These are phyloP conservation scores for Chydorus sphaericus DNA, from an alignment of 2,888 invertebrate species.

Conservation along the genomic window DNA sequence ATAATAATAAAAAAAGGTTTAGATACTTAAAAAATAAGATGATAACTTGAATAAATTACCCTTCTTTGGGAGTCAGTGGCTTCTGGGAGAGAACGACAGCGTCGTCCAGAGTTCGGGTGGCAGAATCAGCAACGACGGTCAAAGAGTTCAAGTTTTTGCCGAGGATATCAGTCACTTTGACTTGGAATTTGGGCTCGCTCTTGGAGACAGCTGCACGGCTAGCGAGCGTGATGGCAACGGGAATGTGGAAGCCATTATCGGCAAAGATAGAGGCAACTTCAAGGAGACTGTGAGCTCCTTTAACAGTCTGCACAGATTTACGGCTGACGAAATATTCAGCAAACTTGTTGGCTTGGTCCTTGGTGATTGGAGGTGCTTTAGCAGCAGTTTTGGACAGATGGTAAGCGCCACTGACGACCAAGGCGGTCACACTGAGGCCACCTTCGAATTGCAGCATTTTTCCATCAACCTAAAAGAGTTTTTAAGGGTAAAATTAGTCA, in stretches of 20 bases:
- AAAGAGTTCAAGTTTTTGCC: constrained; percentile 48
- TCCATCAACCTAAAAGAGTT: constrained; percentile 51
- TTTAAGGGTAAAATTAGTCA: neutral
- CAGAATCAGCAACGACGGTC: constrained; percentile 57
- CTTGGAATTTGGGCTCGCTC: constrained; percentile 47
- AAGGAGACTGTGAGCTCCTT: constrained; percentile 65
- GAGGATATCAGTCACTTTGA: constrained; percentile 57
- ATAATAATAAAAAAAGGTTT: constrained; percentile 9
- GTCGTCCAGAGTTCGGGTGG: constrained; percentile 53
- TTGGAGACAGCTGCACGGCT: constrained; percentile 61
- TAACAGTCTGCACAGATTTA: constrained; percentile 70
- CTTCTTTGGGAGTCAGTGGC: constrained; percentile 22
- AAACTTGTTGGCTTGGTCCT: constrained; percentile 67
- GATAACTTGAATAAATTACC: constrained; percentile 13
- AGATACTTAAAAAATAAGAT: neutral
- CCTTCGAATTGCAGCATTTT: constrained; percentile 82
- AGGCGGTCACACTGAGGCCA: constrained; percentile 61
- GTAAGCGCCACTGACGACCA: constrained; percentile 45
- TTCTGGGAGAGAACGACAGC: constrained; percentile 54
- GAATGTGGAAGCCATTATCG: constrained; percentile 56
- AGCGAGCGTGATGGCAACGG: constrained; percentile 65
- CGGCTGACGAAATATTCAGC: constrained; percentile 78
- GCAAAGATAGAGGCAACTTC: constrained; percentile 58
- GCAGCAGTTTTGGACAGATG: constrained; percentile 44
- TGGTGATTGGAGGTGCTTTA: constrained; percentile 51